Base-by-base conservation (phyloP, 2,113 vertebrate species). In the Thymallus thymallus region DNA sequence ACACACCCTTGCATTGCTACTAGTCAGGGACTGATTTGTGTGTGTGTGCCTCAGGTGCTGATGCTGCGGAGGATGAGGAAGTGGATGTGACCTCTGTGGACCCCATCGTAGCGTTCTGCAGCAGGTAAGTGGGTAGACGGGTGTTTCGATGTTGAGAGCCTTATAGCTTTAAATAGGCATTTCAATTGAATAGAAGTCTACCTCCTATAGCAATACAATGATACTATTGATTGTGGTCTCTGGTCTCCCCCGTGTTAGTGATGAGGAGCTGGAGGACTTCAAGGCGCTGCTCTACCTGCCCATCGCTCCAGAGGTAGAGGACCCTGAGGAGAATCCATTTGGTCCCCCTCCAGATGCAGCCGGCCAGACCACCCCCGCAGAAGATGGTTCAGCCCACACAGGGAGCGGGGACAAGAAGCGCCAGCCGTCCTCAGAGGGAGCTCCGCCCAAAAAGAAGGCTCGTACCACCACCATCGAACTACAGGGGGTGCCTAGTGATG, bases 51-150 rank as follows among this genome's bases (percentile, higher is more conserved):
- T 4, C 81, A 99, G 97, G 97, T 30, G 97, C 95, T 12, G 97
- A 98, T 64, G 96, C 96, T 60, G 97, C 96, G 0, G 97, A 99
- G 84, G 97, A 99, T 23, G 97, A 99, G 76, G 97, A 98, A 81
- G 97, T 99, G 69, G 97, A 98, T 30, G 97, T 99, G 67, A 98
- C 97, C 0, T 95, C 96, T 0, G 97, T 98, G n/a, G 97, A 99
- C 63, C 97, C 97, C 3, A 99, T 99, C 0, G 95, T 95, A 29
- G 97, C 96, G 5, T 99, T 99, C 80, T 99, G 97, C 83, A 98
- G 97, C 94, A 99, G 97, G 97, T 94, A 61, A 88, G 82, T 76
- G 56, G 51, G 20, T 12, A 41, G 35, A 41, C 35, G 3, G 9
- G 35, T 41, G 9, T 41, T 41, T 41, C 35, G 9, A 41, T 41